Evolutionary conservation across 2,797 vertebrate species (phyloP).

Genomic region (Pipistrellus nathusii): DNA sequence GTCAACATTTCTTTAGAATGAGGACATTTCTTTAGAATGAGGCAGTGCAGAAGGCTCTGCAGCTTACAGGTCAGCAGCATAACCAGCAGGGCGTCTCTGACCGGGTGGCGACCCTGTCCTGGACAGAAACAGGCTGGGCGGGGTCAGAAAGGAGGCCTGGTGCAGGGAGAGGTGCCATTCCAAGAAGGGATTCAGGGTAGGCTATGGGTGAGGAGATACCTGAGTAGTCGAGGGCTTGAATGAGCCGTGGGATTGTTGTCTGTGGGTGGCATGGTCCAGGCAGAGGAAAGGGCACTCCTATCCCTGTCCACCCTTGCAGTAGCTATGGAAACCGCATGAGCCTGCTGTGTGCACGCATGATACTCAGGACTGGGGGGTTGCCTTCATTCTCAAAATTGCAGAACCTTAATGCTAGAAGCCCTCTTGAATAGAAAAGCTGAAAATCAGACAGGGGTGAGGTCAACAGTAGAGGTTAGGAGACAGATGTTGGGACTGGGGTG

Average conservation of each 20-base stretch:
- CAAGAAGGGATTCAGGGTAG: background rate
- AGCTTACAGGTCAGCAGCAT: background rate
- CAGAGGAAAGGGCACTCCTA: background rate
- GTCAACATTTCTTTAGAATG: background rate
- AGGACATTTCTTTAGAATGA: background rate
- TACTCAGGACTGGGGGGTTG: background rate
- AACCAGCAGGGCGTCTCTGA: background rate
- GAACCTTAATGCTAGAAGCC: background rate
- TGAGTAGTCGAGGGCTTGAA: background rate
- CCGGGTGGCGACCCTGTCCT: background rate
- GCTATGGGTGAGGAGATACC: background rate
- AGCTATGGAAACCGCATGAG: background rate
- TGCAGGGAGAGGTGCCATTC: background rate
- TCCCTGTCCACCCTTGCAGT: background rate
- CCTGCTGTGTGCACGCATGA: background rate
- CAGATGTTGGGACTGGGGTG: background rate
- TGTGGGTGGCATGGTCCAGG: background rate
- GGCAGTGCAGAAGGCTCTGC: background rate
- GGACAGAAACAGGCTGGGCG: background rate
- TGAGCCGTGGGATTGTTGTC: rapidly evolving
- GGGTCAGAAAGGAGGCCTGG: no score
- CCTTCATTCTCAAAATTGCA: background rate
- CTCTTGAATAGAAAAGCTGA: background rate
- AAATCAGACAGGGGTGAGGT: background rate
- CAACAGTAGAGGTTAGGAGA: background rate